Evolutionary conservation across 1,140 invertebrate species (phyloP).

Genomic region (Frieseomelitta varia): DNA sequence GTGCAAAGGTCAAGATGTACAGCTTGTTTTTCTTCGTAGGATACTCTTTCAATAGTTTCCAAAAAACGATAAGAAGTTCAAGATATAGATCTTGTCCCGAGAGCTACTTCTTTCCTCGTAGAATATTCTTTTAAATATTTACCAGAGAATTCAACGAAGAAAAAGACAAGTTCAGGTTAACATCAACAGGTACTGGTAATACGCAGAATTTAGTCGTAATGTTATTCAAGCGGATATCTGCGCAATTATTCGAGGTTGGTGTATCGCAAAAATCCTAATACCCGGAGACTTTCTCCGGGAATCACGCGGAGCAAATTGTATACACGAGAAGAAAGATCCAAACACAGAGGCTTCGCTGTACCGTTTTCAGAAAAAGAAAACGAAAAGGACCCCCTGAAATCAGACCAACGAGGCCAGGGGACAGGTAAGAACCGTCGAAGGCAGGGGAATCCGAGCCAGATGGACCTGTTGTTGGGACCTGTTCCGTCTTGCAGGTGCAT

Average conservation of each 20-base stretch:
- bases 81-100: not conserved
- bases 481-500: constrained; percentile 76
- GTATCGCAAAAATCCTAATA: not conserved
- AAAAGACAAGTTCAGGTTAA: not conserved
- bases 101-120: not conserved
- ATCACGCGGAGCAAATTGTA: not conserved
- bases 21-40: too few relatives aligned
- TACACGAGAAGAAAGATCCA: not conserved
- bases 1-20: not conserved
- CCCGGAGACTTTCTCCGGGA: too few relatives aligned
- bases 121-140: not conserved
- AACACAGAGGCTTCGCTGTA: not conserved
- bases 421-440: constrained; percentile 38
- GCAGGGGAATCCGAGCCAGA: constrained; percentile 56
- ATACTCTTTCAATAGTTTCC: too few relatives aligned
- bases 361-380: constrained; percentile 10
- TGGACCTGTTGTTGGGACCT: constrained; percentile 73
- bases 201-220: not conserved
- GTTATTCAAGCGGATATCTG: not conserved
- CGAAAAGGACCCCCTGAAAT: constrained; percentile 17
- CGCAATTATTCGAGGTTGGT: too few relatives aligned
- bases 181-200: not conserved
- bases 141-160: not conserved
- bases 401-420: not conserved
- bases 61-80: not conserved